Conservation (phyloP, 2,888 invertebrate species). For the Acleris laterana region DNA sequence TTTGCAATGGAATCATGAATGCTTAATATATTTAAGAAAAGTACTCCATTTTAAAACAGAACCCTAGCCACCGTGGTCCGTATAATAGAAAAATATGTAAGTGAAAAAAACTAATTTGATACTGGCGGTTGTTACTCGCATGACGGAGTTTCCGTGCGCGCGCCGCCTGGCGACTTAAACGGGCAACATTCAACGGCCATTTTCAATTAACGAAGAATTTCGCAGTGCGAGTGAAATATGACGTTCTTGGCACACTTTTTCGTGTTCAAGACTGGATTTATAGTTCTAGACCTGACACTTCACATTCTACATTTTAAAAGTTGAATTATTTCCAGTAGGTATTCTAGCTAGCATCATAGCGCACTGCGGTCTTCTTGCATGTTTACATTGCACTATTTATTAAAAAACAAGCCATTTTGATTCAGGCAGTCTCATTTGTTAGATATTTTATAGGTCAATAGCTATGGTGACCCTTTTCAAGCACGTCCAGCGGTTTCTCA, state of each 20-base stretch:
- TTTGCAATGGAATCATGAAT: background rate
- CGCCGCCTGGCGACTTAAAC: constrained; percentile 27
- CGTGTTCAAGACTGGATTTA: constrained; percentile 23
- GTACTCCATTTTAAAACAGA: constrained; percentile 1
- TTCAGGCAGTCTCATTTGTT: no score
- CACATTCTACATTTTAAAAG: constrained; percentile 9
- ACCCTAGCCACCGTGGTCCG: constrained; percentile 23
- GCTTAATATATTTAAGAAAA: background rate
- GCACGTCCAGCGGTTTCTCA: no score
- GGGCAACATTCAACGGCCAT: constrained; percentile 26
- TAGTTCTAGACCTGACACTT: background rate
- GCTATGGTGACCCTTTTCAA: no score
- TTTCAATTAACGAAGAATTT: constrained; percentile 47
- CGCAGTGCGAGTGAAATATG: constrained; percentile 34
- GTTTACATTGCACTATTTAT: no score
- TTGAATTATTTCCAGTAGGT: constrained; percentile 2
- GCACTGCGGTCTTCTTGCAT: background rate
- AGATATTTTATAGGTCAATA: no score
- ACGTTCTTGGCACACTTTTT: constrained; percentile 30
- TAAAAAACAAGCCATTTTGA: no score
- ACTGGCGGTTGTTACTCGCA: constrained; percentile 45
- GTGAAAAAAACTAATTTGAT: constrained; percentile 43
- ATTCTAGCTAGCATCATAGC: background rate
- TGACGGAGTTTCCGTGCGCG: constrained; percentile 40
- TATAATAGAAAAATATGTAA: constrained; percentile 43